A percentile compares a stretch with the other conserved stretches of the same genome.
phyloP scores from a whole-genome alignment of 2,888 invertebrate genomes.

The Diabrotica balteata region DNA sequence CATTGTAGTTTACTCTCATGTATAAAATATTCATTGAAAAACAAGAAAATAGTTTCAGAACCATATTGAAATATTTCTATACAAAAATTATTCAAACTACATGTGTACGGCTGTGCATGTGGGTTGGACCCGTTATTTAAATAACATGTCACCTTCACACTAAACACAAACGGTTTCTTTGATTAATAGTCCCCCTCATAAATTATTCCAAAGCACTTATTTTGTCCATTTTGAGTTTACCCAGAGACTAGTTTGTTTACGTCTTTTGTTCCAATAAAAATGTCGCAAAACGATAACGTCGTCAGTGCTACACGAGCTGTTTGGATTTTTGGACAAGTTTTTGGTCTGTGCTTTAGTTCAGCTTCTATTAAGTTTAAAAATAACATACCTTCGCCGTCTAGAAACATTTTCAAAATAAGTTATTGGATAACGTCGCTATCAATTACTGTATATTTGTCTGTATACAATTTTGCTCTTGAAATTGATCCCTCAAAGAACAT shows the following conservation, averaged over 20 bases:
- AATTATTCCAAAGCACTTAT: slow-evolving; percentile 22
- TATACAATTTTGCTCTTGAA: slow-evolving; percentile 20
- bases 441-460: slow-evolving; percentile 25
- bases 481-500: slow-evolving; percentile 29
- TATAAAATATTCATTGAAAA: too few species aligned
- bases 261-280: slow-evolving; percentile 12
- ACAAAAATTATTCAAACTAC: too few species aligned
- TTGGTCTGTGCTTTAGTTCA: slow-evolving; percentile 33
- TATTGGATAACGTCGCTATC: slow-evolving; percentile 19
- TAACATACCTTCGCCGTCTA: neutral
- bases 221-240: slow-evolving; percentile 4
- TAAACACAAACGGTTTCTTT: slow-evolving; percentile 8
- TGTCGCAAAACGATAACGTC: slow-evolving; percentile 25
- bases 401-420: slow-evolving; percentile 4
- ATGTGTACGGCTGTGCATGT: neutral
- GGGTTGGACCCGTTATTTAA: neutral
- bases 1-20: too few species aligned
- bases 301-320: slow-evolving; percentile 23
- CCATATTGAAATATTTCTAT: too few species aligned
- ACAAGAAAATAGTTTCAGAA: too few species aligned
- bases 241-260: neutral
- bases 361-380: slow-evolving; percentile 17
- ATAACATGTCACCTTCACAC: slow-evolving; percentile 9
- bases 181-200: slow-evolving; percentile 3
- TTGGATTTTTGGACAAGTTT: slow-evolving; percentile 35